These are phyloP conservation scores for Cheilosia urbana DNA, from an alignment of 2,888 invertebrate species.

Conservation along the genomic window DNA sequence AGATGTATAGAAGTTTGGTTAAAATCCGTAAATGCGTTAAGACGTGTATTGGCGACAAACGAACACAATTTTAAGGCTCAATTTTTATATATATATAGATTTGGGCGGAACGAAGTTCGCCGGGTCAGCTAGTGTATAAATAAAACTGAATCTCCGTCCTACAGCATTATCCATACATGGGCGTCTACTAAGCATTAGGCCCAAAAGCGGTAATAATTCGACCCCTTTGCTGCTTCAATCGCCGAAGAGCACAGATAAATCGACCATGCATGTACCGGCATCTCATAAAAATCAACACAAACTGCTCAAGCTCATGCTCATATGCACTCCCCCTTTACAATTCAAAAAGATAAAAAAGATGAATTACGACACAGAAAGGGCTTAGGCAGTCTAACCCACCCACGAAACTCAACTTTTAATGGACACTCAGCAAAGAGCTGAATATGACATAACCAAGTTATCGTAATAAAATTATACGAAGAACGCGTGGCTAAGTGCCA, in stretches of 20 bases:
- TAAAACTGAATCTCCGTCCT: neutral
- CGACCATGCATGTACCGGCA: constrained; percentile 19
- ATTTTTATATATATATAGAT: too few relatives aligned
- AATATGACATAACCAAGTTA: constrained; percentile 74
- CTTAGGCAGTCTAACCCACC: constrained; percentile 55
- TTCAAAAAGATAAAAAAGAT: constrained; percentile 34
- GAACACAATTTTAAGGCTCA: too few relatives aligned
- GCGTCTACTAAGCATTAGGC: constrained; percentile 10
- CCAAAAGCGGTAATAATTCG: constrained; percentile 45
- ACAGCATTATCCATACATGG: constrained; percentile 13
- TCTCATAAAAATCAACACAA: constrained; percentile 27
- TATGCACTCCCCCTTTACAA: neutral
- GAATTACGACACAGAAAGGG: constrained; percentile 66
- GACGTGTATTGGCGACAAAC: too few relatives aligned
- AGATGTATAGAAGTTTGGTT: too few relatives aligned
- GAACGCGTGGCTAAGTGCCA: constrained; percentile 75
- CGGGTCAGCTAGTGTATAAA: constrained; percentile 10
- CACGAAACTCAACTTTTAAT: constrained; percentile 73
- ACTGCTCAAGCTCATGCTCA: constrained; percentile 7
- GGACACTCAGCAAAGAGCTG: constrained; percentile 68
- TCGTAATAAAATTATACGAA: constrained; percentile 72
- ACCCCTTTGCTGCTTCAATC: constrained; percentile 38
- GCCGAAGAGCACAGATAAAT: constrained; percentile 24
- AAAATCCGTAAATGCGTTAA: too few relatives aligned
- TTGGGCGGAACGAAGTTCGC: too few relatives aligned